A percentile compares a stretch with the other conserved stretches of the same genome.
Evolutionary conservation across 2,113 vertebrate genomes (phyloP).

Genomic region (Myotis davidii): DNA sequence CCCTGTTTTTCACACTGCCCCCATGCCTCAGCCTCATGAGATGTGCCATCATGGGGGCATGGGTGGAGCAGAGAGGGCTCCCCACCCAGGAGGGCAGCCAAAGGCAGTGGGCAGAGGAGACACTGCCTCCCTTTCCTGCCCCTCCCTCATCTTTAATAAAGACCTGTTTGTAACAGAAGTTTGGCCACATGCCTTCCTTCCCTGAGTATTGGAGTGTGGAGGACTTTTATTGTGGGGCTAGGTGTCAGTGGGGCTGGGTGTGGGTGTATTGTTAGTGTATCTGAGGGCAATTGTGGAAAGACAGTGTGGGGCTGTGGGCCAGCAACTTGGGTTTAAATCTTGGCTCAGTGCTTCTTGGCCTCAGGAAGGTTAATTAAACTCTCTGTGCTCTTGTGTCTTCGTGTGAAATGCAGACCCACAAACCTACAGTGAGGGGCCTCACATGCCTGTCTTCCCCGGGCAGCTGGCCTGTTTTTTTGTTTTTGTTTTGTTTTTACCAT

Average conservation of each 20-base stretch:
- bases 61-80: slow-evolving; percentile 31
- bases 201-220: background rate
- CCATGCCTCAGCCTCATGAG: slow-evolving; percentile 44
- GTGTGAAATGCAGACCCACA: background rate
- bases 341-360: background rate
- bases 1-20: slow-evolving; percentile 25
- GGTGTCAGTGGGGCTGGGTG: background rate
- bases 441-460: background rate
- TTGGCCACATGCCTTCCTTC: slow-evolving; percentile 41
- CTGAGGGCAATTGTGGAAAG: background rate
- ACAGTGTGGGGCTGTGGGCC: background rate
- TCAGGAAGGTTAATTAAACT: background rate
- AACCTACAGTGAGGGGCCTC: background rate
- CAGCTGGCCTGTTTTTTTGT: background rate
- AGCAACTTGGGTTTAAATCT: background rate
- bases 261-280: background rate
- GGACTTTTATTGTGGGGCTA: background rate
- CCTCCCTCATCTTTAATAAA: slow-evolving; percentile 76
- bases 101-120: slow-evolving; percentile 67
- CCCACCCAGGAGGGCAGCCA: slow-evolving; percentile 22
- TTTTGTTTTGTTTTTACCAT: background rate
- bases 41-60: slow-evolving; percentile 38
- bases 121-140: slow-evolving; percentile 21
- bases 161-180: slow-evolving; percentile 79
- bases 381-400: background rate